These are phyloP conservation scores for Dendrocincla fuliginosa DNA, from an alignment of 2,797 vertebrate genomes.

Conservation along the genomic window DNA sequence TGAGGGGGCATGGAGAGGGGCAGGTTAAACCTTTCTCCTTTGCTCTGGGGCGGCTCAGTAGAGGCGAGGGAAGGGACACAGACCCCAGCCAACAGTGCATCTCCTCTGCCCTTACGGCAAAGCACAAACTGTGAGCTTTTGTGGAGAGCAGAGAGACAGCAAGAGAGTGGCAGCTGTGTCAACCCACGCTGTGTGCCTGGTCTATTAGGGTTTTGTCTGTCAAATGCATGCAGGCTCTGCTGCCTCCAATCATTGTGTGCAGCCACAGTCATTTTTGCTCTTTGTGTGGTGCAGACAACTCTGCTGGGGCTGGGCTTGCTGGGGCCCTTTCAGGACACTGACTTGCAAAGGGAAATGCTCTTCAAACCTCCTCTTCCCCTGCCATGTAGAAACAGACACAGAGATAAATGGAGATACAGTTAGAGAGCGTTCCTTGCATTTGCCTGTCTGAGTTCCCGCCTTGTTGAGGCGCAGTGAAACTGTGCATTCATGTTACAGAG, in stretches of 20 bases:
- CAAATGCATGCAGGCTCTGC: neutral
- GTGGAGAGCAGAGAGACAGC: neutral
- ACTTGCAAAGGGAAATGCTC: neutral
- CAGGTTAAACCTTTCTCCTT: neutral
- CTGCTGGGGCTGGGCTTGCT: neutral
- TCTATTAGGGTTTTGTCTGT: neutral
- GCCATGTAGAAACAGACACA: neutral
- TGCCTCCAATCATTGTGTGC: neutral
- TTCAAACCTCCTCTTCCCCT: neutral
- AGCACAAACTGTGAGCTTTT: neutral
- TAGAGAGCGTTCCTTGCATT: neutral
- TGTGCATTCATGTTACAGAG: fast-evolving
- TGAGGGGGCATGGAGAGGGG: neutral
- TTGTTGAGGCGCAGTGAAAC: neutral
- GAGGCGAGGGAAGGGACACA: fast-evolving
- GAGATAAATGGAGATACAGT: neutral
- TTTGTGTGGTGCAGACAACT: neutral
- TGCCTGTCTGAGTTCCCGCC: neutral
- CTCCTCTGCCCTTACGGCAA: neutral
- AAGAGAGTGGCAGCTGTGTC: neutral
- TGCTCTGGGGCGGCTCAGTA: fast-evolving
- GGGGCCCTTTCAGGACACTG: neutral
- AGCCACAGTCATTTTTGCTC: neutral
- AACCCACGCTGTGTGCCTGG: neutral
- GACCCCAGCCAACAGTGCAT: neutral